Percentiles rank a stretch among this genome's conserved stretches.
Evolutionary conservation across 2,888 invertebrate genomes (phyloP).

Genomic region (Agrotis clavis): DNA sequence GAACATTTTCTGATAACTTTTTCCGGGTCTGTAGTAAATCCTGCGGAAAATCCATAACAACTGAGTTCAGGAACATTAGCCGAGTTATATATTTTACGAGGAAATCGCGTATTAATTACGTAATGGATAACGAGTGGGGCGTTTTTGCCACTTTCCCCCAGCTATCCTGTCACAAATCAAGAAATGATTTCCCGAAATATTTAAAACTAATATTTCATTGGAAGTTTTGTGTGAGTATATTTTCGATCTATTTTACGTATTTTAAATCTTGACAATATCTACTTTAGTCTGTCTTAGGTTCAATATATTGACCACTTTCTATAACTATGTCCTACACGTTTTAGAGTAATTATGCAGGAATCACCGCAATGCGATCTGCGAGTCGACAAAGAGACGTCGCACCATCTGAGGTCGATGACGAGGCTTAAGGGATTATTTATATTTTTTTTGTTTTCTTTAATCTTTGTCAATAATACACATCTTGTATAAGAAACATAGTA

Average conservation of each 20-base stretch:
- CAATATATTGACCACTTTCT: neutral
- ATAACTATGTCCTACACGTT: too few relatives aligned
- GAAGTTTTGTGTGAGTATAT: neutral
- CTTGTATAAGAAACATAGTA: neutral
- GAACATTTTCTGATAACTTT: slow-evolving; percentile 19
- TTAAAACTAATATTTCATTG: neutral
- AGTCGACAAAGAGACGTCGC: too few relatives aligned
- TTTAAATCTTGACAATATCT: neutral
- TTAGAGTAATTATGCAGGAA: too few relatives aligned
- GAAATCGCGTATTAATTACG: slow-evolving; percentile 20
- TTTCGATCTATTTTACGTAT: neutral
- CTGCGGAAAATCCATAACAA: slow-evolving; percentile 18
- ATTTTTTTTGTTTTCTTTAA: neutral
- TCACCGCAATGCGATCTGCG: too few relatives aligned
- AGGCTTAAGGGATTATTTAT: neutral
- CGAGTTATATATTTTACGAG: slow-evolving; percentile 3
- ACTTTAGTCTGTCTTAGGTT: neutral
- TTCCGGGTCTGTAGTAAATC: slow-evolving; percentile 24
- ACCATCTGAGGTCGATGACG: too few relatives aligned
- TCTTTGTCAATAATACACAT: neutral
- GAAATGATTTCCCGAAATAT: neutral
- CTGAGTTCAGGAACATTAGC: slow-evolving; percentile 1
- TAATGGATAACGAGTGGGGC: neutral
- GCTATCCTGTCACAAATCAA: neutral
- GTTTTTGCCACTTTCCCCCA: neutral